Base-by-base conservation (phyloP, 2,797 vertebrate species). In the Gadopsis marmoratus region DNA sequence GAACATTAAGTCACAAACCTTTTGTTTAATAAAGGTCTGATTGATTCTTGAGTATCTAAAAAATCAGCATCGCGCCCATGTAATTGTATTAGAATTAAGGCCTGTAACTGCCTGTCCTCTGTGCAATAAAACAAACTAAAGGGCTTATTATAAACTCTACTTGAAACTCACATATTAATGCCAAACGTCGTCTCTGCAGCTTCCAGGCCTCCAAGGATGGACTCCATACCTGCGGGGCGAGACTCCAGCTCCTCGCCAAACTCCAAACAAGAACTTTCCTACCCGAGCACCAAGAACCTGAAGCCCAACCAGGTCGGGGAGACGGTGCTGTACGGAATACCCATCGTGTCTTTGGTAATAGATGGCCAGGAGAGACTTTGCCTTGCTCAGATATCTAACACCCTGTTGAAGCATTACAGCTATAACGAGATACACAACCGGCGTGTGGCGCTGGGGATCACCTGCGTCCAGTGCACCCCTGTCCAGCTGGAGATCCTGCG, bases 271-370 rank as follows among this genome's bases (percentile, higher is more conserved):
- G 97, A 98, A 94, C 93, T 97, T 92, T 96, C 97, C 54, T 98
- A 97, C 88, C 93, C 96, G 54, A 95, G 94, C 86, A 78, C 96
- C 87, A 95, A 94, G 75, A 93, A 95, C 80, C 94, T 98, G 61
- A 99, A 99, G 83, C 97, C 98, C 87, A 99, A 99, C 95, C 97
- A 99, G 89, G 98, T 99, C 86, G 97, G 97, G 48, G 96, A 98
- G 94, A 97, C 97, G 39, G 95, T 96, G 35, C 94, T 99, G 89
- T 99, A 99, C 88, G 98, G 98, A 88, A 97, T 99, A 91, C 98
- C 97, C 79, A 99, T 99, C 84, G 98, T 99, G 64, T 99, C 97
- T 29, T 92, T 99, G 94, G 97, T 99, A 76, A 99, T 99, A 89
- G 98, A 99, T 92, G 97, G 97, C 50, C 97, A 97, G 92, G 98